phyloP scores from a whole-genome alignment of 2,888 invertebrate species.

The Drosophila greeni region DNA sequence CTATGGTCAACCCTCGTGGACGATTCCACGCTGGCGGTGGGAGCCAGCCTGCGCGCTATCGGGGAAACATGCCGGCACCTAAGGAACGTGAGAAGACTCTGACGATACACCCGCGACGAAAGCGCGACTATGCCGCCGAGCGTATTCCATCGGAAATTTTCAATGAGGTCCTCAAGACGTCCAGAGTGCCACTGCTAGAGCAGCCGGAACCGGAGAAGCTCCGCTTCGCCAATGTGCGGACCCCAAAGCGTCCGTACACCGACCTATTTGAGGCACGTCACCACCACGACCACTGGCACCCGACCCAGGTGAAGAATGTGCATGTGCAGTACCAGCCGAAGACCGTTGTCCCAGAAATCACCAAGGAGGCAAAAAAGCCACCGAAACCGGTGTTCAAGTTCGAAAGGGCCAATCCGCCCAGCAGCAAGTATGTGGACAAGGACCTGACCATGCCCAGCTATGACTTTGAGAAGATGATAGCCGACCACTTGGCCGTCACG shows the following conservation, averaged over 20 bases:
- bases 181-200: slow-evolving; percentile 60
- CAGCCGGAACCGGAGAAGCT: slow-evolving; percentile 61
- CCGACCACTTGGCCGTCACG: slow-evolving; percentile 51
- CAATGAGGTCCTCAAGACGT: slow-evolving; percentile 54
- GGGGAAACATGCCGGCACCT: slow-evolving; percentile 77
- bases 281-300: slow-evolving; percentile 77
- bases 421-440: slow-evolving; percentile 56
- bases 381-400: slow-evolving; percentile 57
- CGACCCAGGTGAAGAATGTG: slow-evolving; percentile 70
- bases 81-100: slow-evolving; percentile 73
- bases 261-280: slow-evolving; percentile 73
- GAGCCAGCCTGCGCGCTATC: slow-evolving; percentile 43
- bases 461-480: slow-evolving; percentile 62
- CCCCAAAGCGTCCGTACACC: slow-evolving; percentile 65
- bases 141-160: slow-evolving; percentile 67
- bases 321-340: slow-evolving; percentile 73
- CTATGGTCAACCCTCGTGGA: background rate
- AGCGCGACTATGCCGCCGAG: slow-evolving; percentile 65
- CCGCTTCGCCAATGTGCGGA: slow-evolving; percentile 64
- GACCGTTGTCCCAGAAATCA: slow-evolving; percentile 62
- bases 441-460: slow-evolving; percentile 64
- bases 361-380: slow-evolving; percentile 46
- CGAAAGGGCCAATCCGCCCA: slow-evolving; percentile 66
- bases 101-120: slow-evolving; percentile 68
- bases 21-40: slow-evolving; percentile 34